Evolutionary conservation across 2,113 vertebrate species (phyloP).

Genomic region (Varanus komodoensis): DNA sequence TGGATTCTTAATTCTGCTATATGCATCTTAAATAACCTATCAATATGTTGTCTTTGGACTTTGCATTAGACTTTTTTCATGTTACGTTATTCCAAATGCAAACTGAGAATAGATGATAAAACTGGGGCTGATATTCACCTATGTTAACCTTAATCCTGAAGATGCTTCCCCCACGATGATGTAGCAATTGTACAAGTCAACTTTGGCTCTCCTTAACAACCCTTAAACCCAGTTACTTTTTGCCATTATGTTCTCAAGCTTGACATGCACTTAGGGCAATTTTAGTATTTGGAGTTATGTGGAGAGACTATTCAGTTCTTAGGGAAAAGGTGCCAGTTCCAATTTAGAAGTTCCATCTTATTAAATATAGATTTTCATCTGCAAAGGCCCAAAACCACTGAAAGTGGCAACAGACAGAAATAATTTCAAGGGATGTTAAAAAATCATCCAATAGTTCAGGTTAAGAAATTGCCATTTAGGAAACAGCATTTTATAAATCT

Average conservation of each 20-base stretch:
- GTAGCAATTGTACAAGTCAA: conserved; percentile 4
- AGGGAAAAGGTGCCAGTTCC: neutral
- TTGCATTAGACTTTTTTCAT: neutral
- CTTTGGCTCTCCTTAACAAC: conserved; percentile 12
- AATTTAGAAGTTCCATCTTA: conserved; percentile 25
- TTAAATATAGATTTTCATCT: conserved; percentile 7
- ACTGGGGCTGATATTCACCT: neutral
- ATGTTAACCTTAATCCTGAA: neutral
- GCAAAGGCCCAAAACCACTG: neutral
- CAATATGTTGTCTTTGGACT: neutral
- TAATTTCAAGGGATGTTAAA: conserved; percentile 18
- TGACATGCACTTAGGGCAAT: neutral
- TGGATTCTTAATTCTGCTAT: neutral
- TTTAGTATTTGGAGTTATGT: conserved; percentile 2
- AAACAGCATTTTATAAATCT: neutral
- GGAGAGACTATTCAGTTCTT: conserved; percentile 21
- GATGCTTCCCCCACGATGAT: neutral
- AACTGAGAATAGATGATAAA: neutral
- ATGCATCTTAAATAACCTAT: neutral
- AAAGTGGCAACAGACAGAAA: conserved; percentile 28
- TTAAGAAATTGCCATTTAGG: neutral
- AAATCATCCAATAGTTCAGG: neutral
- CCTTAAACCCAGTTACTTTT: conserved; percentile 1
- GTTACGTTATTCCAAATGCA: conserved; percentile 27
- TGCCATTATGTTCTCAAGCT: fast-evolving